Evolutionary conservation across 2,888 invertebrate genomes (phyloP).

Genomic region (Folsomia candida): DNA sequence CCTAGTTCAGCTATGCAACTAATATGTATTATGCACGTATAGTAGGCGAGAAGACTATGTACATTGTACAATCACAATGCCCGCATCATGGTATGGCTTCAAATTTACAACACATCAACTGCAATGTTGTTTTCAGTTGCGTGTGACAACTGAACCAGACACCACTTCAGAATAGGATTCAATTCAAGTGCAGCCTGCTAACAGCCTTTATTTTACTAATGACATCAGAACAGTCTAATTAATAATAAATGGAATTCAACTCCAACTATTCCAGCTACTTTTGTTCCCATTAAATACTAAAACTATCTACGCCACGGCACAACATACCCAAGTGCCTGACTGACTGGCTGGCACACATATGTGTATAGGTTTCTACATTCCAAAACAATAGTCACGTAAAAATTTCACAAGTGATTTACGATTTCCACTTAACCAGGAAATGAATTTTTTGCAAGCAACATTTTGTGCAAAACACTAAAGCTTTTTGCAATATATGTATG

Average conservation of each 20-base stretch:
- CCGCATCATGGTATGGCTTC: background rate
- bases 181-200: background rate
- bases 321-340: no score
- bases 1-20: no score
- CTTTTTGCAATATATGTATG: no score
- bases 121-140: no score
- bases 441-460: background rate
- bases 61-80: background rate
- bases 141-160: background rate
- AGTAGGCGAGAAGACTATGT: no score
- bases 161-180: background rate
- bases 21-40: no score
- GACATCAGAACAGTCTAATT: background rate
- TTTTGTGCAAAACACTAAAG: background rate
- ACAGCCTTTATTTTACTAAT: background rate
- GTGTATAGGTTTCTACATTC: background rate
- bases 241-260: background rate
- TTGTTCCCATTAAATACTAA: no score
- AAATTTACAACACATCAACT: background rate
- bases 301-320: no score
- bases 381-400: background rate
- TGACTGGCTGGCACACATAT: no score
- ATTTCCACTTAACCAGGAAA: background rate
- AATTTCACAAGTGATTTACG: background rate
- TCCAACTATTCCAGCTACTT: background rate